Evolutionary conservation across 2,888 invertebrate genomes (phyloP), one percentile per base, ranked within the genome.

Genomic region (Sesia bembeciformis): DNA sequence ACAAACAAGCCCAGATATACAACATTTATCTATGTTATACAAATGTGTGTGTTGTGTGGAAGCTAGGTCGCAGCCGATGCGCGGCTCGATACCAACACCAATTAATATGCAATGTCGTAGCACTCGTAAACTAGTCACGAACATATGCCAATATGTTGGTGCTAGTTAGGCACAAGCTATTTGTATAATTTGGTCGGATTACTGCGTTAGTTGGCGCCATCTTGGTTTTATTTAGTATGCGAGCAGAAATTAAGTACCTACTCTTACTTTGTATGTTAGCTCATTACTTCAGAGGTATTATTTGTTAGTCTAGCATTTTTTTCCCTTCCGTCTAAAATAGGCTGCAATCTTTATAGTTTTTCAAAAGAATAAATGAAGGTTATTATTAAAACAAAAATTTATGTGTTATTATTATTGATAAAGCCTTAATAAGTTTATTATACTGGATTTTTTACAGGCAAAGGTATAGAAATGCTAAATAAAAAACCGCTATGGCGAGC

Each of bases 51-150:
- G 50, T 6, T 50, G 38, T 50, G 54, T 75, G 73, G 80, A 71
- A 78, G 83, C 78, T 74, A 77, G 80, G 83, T 80, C 76, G 82
- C 63, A 71, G 64, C 64, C 79, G 84, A 85, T 86, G 85, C 77
- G 76, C 76, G 72, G 70, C 64, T 80, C 78, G 87, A 87, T 87
- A 88, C 74, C 77, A 74, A 78, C 81, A 81, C 79, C 87, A 86
- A 88, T 88, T 88, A 87, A 88, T 88, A 88, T 88, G 87, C 88
- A 82, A 85, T 84, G 86, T 84, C 82, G 79, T 76, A 76, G 79
- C 76, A 81, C 83, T 83, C 87, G 87, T 87, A 85, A 84, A 87
- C 85, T 78, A 84, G 84, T 86, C 88, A 87, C 87, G 86, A 86
- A 84, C 85, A 85, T 82, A 88, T 84, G 86, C 86, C 86, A 83